Evolutionary conservation across 2,888 invertebrate genomes (phyloP).

Genomic region (Asteroscopus sphinx): DNA sequence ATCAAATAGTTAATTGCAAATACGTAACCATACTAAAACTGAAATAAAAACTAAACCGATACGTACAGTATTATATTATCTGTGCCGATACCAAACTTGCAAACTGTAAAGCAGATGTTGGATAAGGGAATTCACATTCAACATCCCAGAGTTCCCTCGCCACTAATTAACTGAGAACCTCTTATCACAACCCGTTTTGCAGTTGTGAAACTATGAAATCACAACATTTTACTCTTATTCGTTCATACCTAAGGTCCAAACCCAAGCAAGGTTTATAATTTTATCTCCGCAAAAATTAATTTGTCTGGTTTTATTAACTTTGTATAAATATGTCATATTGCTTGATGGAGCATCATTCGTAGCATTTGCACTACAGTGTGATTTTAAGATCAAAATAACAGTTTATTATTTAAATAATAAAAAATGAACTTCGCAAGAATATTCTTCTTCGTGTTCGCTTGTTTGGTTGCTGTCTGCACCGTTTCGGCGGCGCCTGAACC

Average conservation of each 20-base stretch:
- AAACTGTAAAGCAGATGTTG: conserved; percentile 12
- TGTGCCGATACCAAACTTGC: neutral
- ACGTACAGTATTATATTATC: too few species aligned
- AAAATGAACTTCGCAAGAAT: conserved; percentile 68
- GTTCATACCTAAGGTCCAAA: conserved; percentile 6
- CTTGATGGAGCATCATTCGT: conserved; percentile 46
- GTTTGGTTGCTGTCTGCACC: conserved; percentile 52
- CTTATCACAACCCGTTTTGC: conserved; percentile 33
- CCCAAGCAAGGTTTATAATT: neutral
- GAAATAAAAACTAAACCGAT: neutral
- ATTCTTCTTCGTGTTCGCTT: conserved; percentile 56
- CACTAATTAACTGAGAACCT: conserved; percentile 23
- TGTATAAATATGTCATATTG: conserved; percentile 34
- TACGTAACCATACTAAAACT: neutral
- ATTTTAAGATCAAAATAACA: conserved; percentile 3
- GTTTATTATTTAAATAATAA: conserved; percentile 10
- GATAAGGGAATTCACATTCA: conserved; percentile 51
- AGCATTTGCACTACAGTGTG: conserved; percentile 15
- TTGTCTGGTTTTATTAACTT: conserved; percentile 24
- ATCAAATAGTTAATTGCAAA: neutral
- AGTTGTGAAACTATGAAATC: neutral
- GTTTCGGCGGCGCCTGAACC: conserved; percentile 66
- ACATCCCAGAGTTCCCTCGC: conserved; percentile 22
- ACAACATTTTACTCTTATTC: conserved; percentile 1
- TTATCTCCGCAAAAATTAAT: conserved; percentile 13